Evolutionary conservation across 2,888 invertebrate genomes (phyloP), one percentile per base, ranked within the genome.

Genomic region (Pandemis cinnamomeana): DNA sequence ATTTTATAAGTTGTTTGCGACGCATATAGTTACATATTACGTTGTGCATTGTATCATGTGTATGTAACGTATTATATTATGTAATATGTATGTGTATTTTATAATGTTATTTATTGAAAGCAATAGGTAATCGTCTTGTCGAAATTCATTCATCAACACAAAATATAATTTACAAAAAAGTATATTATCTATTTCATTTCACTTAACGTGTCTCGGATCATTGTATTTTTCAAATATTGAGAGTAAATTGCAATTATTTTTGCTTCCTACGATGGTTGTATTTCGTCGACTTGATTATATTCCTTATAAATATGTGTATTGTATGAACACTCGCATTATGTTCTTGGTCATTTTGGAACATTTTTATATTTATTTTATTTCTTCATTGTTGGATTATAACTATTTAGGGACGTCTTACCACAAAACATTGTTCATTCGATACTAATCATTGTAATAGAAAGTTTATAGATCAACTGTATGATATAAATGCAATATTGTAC

Each of bases 1-100:
- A 85, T 87, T 77, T 80, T 78, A 78, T 81, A 88, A 84, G 83
- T 86, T 86, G 85, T 87, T 84, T 86, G 85, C 84, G 85, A 77
- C 81, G 81, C 81, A 80, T 84, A 78, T 81, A 81, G 80, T 81
- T 84, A 81, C 84, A 78, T 85, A 84, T 78, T 86, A 72, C 76
- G 72, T 74, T 67, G 69, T 71, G 64, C 67, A 74, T 75, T 75
- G 75, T 76, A 77, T 78, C 78, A 77, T 80, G 78, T 80, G 78
- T 79, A 79, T 78, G 76, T 78, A 77, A 71, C 67, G 67, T 66
- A 75, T 78, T 77, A 72, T 78, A 77, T 77, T 64, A 76, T 77
- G 72, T 75, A 77, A 73, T 77, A 70, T 76, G 74, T 78, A 70
- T 77, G 71, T 78, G 77, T 73, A 73, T 73, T 73, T 69, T 64